Evolutionary conservation across 2,888 invertebrate species (phyloP), one percentile per base, ranked within the genome.

Genomic region (Perizoma affinitatum): DNA sequence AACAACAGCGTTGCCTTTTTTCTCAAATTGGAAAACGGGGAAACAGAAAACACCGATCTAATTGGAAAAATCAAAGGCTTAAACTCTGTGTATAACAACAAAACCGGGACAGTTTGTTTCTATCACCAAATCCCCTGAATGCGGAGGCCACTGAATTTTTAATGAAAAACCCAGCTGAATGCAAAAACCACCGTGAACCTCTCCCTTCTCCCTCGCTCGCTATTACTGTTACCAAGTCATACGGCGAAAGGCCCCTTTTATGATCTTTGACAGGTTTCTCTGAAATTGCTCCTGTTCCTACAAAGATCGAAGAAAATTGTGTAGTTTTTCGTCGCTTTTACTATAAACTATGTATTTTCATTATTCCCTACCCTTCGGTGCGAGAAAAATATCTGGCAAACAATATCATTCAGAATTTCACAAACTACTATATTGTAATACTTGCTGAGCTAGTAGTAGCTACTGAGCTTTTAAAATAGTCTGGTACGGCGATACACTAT

Each of bases 201-300:
- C n/a, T n/a, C n/a, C n/a, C n/a, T 68, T 65, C 58, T 59, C 65
- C 67, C 46, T 41, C 48, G 40, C 5, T 7, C 45, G 10, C 22
- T 40, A 9, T 49, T 34, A 5, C 44, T 8, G 58, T 61, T 58
- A 60, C 65, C 53, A 53, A 63, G 66, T 70, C 73, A 55, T 69
- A 60, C 66, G 58, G 49, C 48, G 53, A 58, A 62, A 52, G 67
- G 66, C 74, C 75, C 75, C 78, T 82, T 83, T 83, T 82, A 83
- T 80, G 83, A 79, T 69, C 74, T 80, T 79, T 81, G 84, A 82
- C 83, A 82, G 84, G 81, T 82, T 82, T 82, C 79, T 74, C 72
- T 75, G 79, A 82, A 83, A 84, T 83, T 83, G 81, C 78, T 68
- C 75, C 70, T 68, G 70, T 68, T 72, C 52, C 49, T 71, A 61